These are phyloP conservation scores for Okapia johnstoni DNA, from an alignment of 2,113 vertebrate species.

Conservation along the genomic window DNA sequence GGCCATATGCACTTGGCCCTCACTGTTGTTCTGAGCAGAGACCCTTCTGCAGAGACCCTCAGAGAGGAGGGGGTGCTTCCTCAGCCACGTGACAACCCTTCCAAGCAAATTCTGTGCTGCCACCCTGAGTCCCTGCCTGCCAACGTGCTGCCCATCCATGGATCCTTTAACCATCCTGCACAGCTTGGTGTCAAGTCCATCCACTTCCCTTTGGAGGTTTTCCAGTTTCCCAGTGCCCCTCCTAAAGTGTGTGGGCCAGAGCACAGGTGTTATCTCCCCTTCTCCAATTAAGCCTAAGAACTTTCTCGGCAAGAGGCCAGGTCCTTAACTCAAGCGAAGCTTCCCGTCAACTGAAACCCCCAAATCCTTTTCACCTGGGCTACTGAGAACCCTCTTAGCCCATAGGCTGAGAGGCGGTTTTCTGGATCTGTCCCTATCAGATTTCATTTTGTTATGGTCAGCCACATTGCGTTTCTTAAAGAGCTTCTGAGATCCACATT, in stretches of 20 bases:
- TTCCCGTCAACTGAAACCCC: slow-evolving; percentile 16
- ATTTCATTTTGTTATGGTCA: background rate
- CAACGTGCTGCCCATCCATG: background rate
- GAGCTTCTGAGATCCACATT: background rate
- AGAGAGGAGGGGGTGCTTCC: background rate
- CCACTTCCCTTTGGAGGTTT: background rate
- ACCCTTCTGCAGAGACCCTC: background rate
- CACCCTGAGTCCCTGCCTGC: background rate
- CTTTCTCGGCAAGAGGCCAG: background rate
- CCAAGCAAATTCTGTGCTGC: background rate
- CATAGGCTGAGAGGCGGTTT: background rate
- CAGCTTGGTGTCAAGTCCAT: background rate
- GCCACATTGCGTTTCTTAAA: background rate
- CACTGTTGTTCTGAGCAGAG: background rate
- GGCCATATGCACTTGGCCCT: background rate
- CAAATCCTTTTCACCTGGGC: slow-evolving; percentile 39
- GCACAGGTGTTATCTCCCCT: background rate
- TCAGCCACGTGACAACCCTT: background rate
- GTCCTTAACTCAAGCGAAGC: background rate
- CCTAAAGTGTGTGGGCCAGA: background rate
- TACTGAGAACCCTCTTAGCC: background rate
- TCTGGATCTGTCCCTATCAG: background rate
- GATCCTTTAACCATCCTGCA: background rate
- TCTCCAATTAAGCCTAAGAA: background rate
- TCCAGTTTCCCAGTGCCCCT: background rate